These are phyloP conservation scores for Staurois parvus DNA, from an alignment of 2,797 vertebrate species.

Conservation along the genomic window DNA sequence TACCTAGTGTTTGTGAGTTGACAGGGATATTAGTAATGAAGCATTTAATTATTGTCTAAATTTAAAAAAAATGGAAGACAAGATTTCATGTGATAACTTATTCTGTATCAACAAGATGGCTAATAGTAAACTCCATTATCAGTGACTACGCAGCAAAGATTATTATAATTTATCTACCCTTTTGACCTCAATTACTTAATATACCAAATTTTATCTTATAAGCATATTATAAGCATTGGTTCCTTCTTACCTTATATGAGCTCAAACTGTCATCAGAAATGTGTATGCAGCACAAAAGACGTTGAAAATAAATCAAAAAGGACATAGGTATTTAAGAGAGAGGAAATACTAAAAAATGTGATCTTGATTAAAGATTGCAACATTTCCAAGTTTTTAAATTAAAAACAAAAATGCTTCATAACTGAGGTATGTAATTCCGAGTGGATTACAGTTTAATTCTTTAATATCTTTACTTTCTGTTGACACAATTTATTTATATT, in stretches of 20 bases:
- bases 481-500: not conserved
- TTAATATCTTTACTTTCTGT: not conserved
- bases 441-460: not conserved
- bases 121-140: not conserved
- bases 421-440: accelerated
- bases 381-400: not conserved
- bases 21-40: not conserved
- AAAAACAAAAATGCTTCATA: not conserved
- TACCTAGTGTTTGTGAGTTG: not conserved
- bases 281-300: accelerated
- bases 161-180: not conserved
- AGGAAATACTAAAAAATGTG: not conserved
- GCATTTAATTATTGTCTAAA: not conserved
- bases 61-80: not conserved
- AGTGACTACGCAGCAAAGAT: not conserved
- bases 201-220: not conserved
- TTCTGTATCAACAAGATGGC: not conserved
- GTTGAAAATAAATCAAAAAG: not conserved
- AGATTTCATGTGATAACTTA: not conserved
- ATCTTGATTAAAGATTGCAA: conserved; percentile 29
- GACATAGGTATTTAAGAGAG: not conserved
- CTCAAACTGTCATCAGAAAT: accelerated
- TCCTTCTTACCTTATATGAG: conserved; percentile 28
- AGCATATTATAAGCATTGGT: conserved; percentile 14
- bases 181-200: not conserved